A percentile compares a stretch with the other conserved stretches of the same genome.
Evolutionary conservation across 2,113 vertebrate genomes (phyloP).

Genomic region (Ardeotis arabs): DNA sequence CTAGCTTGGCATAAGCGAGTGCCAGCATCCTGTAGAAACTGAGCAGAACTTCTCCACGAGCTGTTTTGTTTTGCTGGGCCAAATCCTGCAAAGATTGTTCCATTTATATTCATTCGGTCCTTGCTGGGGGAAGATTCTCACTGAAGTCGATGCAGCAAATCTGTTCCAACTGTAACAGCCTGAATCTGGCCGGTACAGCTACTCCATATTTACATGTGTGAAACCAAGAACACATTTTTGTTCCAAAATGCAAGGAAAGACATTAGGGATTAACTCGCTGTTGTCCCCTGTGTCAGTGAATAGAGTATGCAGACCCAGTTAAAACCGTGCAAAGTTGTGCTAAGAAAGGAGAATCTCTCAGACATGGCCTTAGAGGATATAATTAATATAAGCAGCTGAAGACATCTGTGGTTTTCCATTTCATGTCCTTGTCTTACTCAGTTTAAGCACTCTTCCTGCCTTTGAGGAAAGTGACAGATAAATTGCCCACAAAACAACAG

Average conservation of each 20-base stretch:
- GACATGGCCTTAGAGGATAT: not conserved
- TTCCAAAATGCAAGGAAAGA: not conserved
- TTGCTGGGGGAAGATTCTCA: not conserved
- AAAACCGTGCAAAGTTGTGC: not conserved
- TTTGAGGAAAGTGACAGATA: not conserved
- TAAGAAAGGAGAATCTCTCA: not conserved
- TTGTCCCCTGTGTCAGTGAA: not conserved
- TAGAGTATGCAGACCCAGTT: not conserved
- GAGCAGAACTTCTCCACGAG: not conserved
- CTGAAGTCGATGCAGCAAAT: not conserved
- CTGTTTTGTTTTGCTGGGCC: slow-evolving; percentile 10
- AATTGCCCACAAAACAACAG: not conserved
- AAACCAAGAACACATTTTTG: not conserved
- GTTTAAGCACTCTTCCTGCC: not conserved
- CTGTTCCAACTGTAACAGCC: slow-evolving; percentile 6
- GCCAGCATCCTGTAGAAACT: not conserved
- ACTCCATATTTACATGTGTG: not conserved
- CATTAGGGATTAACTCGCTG: not conserved
- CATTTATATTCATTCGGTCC: not conserved
- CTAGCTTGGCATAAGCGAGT: not conserved
- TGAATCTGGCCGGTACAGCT: not conserved
- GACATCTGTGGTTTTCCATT: not conserved
- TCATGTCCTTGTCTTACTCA: not conserved
- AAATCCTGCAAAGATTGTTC: not conserved
- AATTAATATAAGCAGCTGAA: slow-evolving; percentile 23